These are phyloP conservation scores for Sarotherodon lohbergeri DNA, from an alignment of 2,113 vertebrate species.

Conservation along the genomic window DNA sequence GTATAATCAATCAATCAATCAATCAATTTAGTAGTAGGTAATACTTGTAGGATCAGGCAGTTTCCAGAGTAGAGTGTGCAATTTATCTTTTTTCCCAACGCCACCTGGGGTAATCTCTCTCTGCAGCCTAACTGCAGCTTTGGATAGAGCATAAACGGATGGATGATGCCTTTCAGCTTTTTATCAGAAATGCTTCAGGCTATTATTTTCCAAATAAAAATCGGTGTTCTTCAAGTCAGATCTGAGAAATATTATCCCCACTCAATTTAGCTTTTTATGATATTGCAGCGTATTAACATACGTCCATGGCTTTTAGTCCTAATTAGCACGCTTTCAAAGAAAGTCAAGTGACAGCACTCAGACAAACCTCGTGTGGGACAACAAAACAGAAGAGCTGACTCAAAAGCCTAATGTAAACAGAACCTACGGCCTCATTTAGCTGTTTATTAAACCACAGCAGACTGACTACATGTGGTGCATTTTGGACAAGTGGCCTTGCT, in stretches of 20 bases:
- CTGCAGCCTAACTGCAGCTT: neutral
- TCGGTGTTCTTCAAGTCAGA: neutral
- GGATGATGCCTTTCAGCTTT: neutral
- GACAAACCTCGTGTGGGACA: neutral
- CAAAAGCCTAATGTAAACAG: neutral
- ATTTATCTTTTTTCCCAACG: neutral
- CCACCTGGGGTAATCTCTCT: neutral
- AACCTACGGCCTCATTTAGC: neutral
- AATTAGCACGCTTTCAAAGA: neutral
- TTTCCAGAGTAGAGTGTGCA: neutral
- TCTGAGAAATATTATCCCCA: neutral
- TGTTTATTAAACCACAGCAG: neutral
- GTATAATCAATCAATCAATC: too few species aligned
- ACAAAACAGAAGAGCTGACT: neutral
- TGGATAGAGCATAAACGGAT: neutral
- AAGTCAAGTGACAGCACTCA: neutral
- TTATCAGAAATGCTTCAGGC: neutral
- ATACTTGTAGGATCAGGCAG: neutral
- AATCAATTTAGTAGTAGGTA: neutral
- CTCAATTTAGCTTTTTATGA: slow-evolving; percentile 7
- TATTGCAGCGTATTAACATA: neutral
- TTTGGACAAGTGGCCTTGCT: neutral
- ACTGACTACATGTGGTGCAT: neutral
- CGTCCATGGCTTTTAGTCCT: neutral
- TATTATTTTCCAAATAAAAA: neutral